These are phyloP conservation scores for Eugnorisma glareosa DNA, from an alignment of 2,888 invertebrate genomes.

Conservation along the genomic window DNA sequence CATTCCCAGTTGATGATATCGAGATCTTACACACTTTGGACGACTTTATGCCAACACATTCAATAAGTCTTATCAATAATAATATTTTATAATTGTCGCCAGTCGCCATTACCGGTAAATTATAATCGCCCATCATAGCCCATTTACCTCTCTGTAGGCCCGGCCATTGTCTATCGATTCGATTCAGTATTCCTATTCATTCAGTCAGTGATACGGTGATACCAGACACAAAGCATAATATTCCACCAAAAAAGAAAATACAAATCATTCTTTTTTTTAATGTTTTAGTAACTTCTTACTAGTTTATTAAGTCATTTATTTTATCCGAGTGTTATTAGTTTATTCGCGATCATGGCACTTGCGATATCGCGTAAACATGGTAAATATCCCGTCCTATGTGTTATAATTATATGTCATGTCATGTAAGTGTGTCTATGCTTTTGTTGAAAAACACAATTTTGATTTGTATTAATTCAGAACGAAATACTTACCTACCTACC, in stretches of 20 bases:
- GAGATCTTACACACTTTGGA: neutral
- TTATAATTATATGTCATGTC: neutral
- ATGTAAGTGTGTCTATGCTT: too few relatives aligned
- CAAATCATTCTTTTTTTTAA: neutral
- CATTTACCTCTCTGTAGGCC: neutral
- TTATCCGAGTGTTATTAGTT: neutral
- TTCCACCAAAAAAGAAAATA: neutral
- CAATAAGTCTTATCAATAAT: neutral
- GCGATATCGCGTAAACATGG: neutral
- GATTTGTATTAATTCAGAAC: neutral
- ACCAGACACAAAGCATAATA: neutral
- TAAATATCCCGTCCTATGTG: neutral
- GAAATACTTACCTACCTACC: neutral
- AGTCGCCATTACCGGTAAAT: slow-evolving; percentile 9
- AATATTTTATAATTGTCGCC: neutral
- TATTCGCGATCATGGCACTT: neutral
- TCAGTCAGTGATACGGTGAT: too few relatives aligned
- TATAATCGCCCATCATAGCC: slow-evolving; percentile 18
- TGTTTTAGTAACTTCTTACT: neutral
- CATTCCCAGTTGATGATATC: neutral
- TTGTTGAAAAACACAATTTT: neutral
- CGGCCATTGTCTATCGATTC: neutral
- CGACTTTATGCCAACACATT: neutral
- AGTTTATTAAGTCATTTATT: neutral
- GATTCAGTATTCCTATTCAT: too few relatives aligned